These are phyloP conservation scores for Hycleus cichorii DNA, from an alignment of 1,140 invertebrate genomes.

Conservation along the genomic window DNA sequence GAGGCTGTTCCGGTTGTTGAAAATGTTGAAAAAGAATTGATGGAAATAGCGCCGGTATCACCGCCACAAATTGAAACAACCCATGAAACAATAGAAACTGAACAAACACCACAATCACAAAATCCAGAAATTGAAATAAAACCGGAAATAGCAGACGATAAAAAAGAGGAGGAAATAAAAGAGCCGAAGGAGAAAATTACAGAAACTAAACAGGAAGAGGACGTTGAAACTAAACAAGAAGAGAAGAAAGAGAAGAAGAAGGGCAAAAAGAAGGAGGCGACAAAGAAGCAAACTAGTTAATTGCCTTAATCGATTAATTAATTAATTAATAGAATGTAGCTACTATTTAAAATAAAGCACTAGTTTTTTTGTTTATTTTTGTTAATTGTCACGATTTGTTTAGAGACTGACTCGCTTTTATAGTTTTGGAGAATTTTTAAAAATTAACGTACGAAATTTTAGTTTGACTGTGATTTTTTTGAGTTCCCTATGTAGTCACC, in stretches of 20 bases:
- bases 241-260: constrained; percentile 18
- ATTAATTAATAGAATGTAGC: neutral
- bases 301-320: constrained; percentile 6
- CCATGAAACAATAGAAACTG: constrained; percentile 4
- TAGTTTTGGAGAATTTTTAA: constrained; percentile 1
- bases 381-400: constrained; percentile 8
- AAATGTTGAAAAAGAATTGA: neutral
- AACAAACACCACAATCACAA: neutral
- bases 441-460: neutral
- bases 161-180: too few species aligned
- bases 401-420: constrained; percentile 1
- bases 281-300: constrained; percentile 14
- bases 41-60: neutral
- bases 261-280: neutral
- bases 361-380: constrained; percentile 12
- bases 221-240: constrained; percentile 2
- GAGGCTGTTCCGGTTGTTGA: constrained; percentile 1
- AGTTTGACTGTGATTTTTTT: constrained; percentile 7
- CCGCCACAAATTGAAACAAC: neutral
- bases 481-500: neutral
- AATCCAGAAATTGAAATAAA: neutral
- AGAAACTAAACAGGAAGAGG: neutral
- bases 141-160: neutral
- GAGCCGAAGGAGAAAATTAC: too few species aligned
- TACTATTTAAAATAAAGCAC: constrained; percentile 6